Percentiles rank a stretch among this genome's conserved stretches.
Evolutionary conservation across 1,140 invertebrate species (phyloP).

Genomic region (Aphis gossypii): DNA sequence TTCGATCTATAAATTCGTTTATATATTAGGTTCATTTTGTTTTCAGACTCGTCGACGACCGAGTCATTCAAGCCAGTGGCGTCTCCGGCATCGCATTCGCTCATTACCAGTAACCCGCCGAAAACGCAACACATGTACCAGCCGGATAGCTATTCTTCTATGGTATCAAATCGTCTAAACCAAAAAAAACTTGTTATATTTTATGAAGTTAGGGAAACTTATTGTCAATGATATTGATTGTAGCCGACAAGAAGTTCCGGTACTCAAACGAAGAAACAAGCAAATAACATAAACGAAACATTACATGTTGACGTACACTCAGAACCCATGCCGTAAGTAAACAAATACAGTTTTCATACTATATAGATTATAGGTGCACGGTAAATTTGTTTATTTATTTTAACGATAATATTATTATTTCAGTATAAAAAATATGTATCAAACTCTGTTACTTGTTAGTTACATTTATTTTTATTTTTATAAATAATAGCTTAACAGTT

Average conservation of each 20-base stretch:
- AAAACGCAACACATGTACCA: slow-evolving; percentile 71
- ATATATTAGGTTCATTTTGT: background rate
- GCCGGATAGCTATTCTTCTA: slow-evolving; percentile 69
- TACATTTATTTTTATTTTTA: background rate
- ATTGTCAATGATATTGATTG: slow-evolving; percentile 53
- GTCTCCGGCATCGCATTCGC: slow-evolving; percentile 75
- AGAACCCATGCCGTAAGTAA: slow-evolving; percentile 81
- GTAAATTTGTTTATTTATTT: background rate
- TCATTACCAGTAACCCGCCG: slow-evolving; percentile 71
- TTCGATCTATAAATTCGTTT: background rate
- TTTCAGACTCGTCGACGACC: background rate
- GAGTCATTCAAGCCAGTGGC: slow-evolving; percentile 72
- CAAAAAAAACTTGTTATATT: slow-evolving; percentile 31
- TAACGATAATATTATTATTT: background rate
- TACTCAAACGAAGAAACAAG: slow-evolving; percentile 58
- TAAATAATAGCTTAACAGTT: background rate
- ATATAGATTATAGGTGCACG: background rate
- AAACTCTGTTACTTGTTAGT: background rate
- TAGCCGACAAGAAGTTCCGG: slow-evolving; percentile 64
- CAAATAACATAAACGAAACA: slow-evolving; percentile 67
- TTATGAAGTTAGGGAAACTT: slow-evolving; percentile 34
- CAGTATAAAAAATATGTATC: background rate
- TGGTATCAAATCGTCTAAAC: slow-evolving; percentile 62
- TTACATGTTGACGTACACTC: slow-evolving; percentile 87
- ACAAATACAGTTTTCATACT: background rate